Conservation (phyloP, 2,113 vertebrate species). For the Brachyhypopomus occidentalis region DNA sequence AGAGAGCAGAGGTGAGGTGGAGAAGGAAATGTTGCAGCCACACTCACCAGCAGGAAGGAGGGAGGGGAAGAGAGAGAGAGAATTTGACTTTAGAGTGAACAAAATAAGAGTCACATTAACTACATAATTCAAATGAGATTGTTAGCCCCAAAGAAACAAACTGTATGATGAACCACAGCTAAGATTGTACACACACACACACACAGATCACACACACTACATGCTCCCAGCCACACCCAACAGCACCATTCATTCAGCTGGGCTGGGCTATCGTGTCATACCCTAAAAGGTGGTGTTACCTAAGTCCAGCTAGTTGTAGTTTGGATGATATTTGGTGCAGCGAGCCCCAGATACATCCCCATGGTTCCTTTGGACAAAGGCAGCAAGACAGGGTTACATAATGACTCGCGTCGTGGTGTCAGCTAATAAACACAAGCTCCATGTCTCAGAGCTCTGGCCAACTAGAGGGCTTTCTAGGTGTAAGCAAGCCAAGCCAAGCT, state of each 20-base stretch:
- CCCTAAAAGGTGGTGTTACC: constrained; percentile 27
- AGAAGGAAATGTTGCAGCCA: constrained; percentile 58
- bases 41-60: constrained; percentile 42
- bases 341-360: constrained; percentile 8
- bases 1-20: constrained; percentile 47
- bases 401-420: constrained; percentile 27
- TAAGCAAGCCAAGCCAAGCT: background rate
- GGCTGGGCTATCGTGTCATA: constrained; percentile 34
- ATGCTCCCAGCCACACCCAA: constrained; percentile 38
- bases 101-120: constrained; percentile 62
- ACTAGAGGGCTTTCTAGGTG: constrained; percentile 23
- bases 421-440: constrained; percentile 19
- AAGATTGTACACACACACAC: too few relatives aligned
- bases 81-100: constrained; percentile 57
- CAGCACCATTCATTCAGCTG: constrained; percentile 26
- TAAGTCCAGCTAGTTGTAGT: background rate
- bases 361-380: constrained; percentile 25
- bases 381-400: constrained; percentile 43
- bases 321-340: background rate
- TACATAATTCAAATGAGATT: constrained; percentile 62
- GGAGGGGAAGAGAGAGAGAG: constrained; percentile 23
- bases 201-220: constrained; percentile 1
- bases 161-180: constrained; percentile 13
- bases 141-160: constrained; percentile 45
- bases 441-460: background rate